These are phyloP conservation scores for Meteorus sp. DNA, from an alignment of 1,140 invertebrate genomes.

Conservation along the genomic window DNA sequence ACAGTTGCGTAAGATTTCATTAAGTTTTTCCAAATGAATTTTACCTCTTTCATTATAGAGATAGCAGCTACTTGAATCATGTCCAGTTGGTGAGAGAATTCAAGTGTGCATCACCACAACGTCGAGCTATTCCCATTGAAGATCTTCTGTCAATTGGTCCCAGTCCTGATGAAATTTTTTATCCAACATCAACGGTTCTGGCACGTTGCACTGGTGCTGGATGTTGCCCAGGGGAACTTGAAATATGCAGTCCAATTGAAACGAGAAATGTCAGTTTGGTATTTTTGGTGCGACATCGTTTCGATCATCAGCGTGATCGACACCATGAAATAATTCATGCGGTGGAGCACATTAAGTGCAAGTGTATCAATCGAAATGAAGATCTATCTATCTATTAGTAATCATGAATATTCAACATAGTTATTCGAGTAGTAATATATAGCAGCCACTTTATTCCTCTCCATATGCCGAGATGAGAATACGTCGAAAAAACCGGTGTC, in stretches of 20 bases:
- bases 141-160: conserved; percentile 47
- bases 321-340: conserved; percentile 51
- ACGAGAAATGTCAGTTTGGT: conserved; percentile 47
- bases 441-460: too few species aligned
- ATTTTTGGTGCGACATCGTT: conserved; percentile 49
- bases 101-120: conserved; percentile 45
- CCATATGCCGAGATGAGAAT: too few species aligned
- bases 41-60: conserved; percentile 33
- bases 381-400: not conserved
- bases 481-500: too few species aligned
- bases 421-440: not conserved
- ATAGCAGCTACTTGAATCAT: conserved; percentile 48
- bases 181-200: conserved; percentile 51
- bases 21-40: not conserved
- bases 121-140: conserved; percentile 44
- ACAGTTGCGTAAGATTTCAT: not conserved
- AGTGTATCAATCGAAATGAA: conserved; percentile 33
- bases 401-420: not conserved
- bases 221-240: conserved; percentile 43
- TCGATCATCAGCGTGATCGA: conserved; percentile 47
- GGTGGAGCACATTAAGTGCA: conserved; percentile 46
- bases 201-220: conserved; percentile 49
- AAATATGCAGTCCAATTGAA: conserved; percentile 48
- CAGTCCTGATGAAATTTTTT: conserved; percentile 48
- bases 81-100: conserved; percentile 50